Conservation (phyloP, 2,888 invertebrate genomes). For the Lepas anatifera region DNA sequence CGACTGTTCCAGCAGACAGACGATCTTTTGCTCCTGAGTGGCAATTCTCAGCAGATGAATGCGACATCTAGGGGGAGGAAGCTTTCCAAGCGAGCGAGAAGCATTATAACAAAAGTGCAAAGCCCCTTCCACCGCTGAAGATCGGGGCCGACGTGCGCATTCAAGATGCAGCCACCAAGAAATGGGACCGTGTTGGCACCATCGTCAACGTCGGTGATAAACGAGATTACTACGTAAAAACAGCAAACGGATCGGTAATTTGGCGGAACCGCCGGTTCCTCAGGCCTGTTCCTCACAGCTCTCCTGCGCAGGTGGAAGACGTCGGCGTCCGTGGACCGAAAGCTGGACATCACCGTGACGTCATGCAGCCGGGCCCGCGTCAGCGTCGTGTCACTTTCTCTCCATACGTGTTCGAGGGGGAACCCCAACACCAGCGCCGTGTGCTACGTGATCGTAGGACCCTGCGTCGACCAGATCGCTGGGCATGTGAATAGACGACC, state of each 20-base stretch:
- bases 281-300: neutral
- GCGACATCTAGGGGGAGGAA: neutral
- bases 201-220: neutral
- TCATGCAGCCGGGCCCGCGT: too few species aligned
- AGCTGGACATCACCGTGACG: too few species aligned
- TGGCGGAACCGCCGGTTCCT: conserved; percentile 1
- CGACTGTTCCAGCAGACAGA: neutral
- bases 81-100: neutral
- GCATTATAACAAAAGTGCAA: neutral
- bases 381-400: too few species aligned
- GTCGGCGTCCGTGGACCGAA: too few species aligned
- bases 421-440: too few species aligned
- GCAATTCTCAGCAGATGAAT: neutral
- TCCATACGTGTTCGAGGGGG: too few species aligned
- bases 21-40: neutral
- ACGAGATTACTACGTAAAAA: conserved; percentile 2
- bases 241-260: neutral
- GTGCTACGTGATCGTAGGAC: too few species aligned
- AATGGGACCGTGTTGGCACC: neutral
- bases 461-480: too few species aligned
- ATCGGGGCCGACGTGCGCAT: neutral
- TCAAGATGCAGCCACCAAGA: neutral
- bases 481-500: too few species aligned
- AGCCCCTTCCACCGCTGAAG: neutral
- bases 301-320: too few species aligned